Conservation (phyloP, 2,113 vertebrate species). For the Chaetops frenatus region DNA sequence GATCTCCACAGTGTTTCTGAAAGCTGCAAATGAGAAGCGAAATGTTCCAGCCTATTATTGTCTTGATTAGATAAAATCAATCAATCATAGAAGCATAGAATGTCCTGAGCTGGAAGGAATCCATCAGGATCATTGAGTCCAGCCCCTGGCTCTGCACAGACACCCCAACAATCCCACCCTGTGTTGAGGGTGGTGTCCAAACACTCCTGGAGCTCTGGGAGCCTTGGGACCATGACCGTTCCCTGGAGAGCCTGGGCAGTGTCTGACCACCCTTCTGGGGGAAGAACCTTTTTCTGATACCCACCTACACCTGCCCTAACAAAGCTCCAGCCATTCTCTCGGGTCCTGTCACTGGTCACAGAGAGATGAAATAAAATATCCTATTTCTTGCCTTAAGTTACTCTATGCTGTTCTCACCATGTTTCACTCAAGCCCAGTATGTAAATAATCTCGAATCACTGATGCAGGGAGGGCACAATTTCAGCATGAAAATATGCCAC, state of each 20-base stretch:
- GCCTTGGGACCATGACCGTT: background rate
- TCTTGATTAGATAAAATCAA: background rate
- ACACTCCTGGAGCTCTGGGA: background rate
- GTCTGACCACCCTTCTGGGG: background rate
- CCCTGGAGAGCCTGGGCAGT: background rate
- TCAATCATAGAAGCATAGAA: background rate
- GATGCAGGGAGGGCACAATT: background rate
- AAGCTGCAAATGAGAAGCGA: background rate
- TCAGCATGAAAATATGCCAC: background rate
- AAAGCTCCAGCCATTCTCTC: background rate
- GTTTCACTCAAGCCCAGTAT: background rate
- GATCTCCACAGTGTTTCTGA: fast-evolving
- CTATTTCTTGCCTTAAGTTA: background rate
- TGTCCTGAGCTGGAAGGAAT: background rate
- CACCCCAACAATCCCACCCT: background rate
- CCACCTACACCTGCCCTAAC: background rate
- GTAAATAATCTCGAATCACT: background rate
- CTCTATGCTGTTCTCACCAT: background rate
- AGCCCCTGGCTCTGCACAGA: background rate
- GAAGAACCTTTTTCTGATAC: background rate
- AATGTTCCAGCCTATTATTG: background rate
- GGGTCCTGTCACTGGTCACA: too few species aligned
- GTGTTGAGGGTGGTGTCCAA: background rate
- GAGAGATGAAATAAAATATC: background rate
- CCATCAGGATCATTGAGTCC: background rate